phyloP scores from a whole-genome alignment of 2,888 invertebrate species.

The Sisyra terminalis region DNA sequence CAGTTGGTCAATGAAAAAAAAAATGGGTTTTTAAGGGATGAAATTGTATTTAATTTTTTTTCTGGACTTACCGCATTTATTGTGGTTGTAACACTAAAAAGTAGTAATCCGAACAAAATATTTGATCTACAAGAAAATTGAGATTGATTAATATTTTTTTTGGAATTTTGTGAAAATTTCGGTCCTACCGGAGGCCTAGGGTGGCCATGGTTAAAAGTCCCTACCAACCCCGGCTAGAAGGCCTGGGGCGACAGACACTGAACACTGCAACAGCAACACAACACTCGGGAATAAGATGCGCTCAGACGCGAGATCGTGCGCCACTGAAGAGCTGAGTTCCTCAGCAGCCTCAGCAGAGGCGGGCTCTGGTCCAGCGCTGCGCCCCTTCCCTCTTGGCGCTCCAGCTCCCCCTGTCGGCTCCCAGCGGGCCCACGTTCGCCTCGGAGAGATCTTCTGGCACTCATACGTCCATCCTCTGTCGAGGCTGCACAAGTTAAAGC shows the following conservation, averaged over 20 bases:
- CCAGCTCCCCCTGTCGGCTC: background rate
- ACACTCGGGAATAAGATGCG: conserved; percentile 2
- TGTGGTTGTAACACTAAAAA: too few relatives aligned
- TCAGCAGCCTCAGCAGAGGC: conserved; percentile 7
- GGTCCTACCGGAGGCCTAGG: conserved; percentile 13
- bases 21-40: too few relatives aligned
- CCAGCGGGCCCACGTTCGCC: background rate
- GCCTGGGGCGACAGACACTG: conserved; percentile 8
- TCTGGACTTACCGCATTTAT: too few relatives aligned
- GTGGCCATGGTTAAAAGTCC: conserved; percentile 26
- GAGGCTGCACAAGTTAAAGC: background rate
- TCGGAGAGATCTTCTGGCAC: background rate
- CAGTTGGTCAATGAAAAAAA: too few relatives aligned
- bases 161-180: background rate
- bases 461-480: background rate
- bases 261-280: conserved; percentile 1
- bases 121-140: too few relatives aligned
- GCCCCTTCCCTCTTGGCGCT: conserved; percentile 1
- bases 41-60: too few relatives aligned
- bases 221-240: conserved; percentile 7
- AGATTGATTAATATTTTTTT: too few relatives aligned
- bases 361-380: conserved; percentile 4
- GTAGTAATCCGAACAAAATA: too few relatives aligned
- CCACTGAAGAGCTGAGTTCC: conserved; percentile 23
- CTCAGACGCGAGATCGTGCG: conserved; percentile 26